Base-by-base conservation (phyloP, 2,113 vertebrate genomes). In the Apus apus region DNA sequence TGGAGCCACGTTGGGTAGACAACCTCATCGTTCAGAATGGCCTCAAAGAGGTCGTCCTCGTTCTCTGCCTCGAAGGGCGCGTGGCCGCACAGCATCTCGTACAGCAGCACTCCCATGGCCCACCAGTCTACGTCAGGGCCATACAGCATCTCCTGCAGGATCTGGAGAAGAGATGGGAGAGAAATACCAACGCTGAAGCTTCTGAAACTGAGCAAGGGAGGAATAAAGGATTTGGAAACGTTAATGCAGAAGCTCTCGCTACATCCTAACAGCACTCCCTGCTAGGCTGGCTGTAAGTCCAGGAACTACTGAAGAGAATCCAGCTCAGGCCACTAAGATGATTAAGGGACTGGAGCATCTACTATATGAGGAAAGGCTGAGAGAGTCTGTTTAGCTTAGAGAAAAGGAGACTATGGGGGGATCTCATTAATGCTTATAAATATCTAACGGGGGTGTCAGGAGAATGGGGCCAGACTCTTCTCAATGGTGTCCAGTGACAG, bases 111-210 rank as follows among this genome's bases (percentile, higher is more conserved):
- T 0, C 99, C 99, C 85, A 99, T 99, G 5, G 99, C 99, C 99
- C 99, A 99, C 99, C 99, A 99, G 92, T 99, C 99, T 15, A 99
- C 99, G 0, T 99, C 99, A 1, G 99, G 98, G n/a, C 99, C 99
- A 1, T 99, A 99, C 25, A 99, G 97, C 99, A 99, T 98, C 97
- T 99, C 99, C 96, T 99, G 99, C 45, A 99, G 98, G 96, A 99
- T 99, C 99, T 99, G 92, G 29, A 84, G 51, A 18, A 51, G 56
- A 30, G 1, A 71, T 2, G 5, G 53, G 45, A 68, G 54, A 79
- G 26, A 89, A 84, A 53, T 8, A 67, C 23, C 65, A 68, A 19
- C 6, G 3, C 17, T 32, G 46, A 26, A 60, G n/a, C 48, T 54
- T 34, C 5, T 6, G 15, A n/a, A 89, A 20, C 0, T 1, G 30